phyloP scores from a whole-genome alignment of 1,140 invertebrate species.

The Ostrea denselamellosa region DNA sequence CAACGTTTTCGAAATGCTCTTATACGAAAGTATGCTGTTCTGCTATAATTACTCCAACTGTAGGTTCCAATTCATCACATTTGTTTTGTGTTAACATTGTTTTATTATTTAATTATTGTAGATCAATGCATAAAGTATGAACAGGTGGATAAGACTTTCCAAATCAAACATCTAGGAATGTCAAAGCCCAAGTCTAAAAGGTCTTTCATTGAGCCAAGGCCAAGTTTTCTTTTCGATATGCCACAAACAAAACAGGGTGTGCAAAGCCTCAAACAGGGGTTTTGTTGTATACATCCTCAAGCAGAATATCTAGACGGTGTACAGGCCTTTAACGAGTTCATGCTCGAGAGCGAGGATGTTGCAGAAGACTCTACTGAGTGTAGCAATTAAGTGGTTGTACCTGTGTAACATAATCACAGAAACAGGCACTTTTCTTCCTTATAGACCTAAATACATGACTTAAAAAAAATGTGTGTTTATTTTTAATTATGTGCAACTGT shows the following conservation, averaged over 20 bases:
- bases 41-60: not conserved
- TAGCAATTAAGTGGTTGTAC: not conserved
- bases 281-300: not conserved
- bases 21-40: not conserved
- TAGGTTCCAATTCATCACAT: not conserved
- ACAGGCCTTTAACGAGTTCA: not conserved
- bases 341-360: not conserved
- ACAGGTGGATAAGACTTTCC: not conserved
- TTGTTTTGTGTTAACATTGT: not conserved
- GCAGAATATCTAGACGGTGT: not conserved
- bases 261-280: not conserved
- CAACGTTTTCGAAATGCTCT: not conserved
- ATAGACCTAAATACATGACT: too few relatives aligned
- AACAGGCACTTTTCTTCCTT: too few relatives aligned
- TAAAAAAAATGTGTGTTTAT: too few relatives aligned
- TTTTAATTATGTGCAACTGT: too few relatives aligned
- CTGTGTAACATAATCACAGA: too few relatives aligned
- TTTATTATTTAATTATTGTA: not conserved
- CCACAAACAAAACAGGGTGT: not conserved
- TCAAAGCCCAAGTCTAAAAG: conserved; percentile 7
- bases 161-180: not conserved
- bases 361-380: not conserved
- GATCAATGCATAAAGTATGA: not conserved
- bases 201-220: not conserved
- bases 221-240: not conserved